Evolutionary conservation across 2,888 invertebrate genomes (phyloP), one percentile per base, ranked within the genome.

Genomic region (Glaucopsyche alexis): DNA sequence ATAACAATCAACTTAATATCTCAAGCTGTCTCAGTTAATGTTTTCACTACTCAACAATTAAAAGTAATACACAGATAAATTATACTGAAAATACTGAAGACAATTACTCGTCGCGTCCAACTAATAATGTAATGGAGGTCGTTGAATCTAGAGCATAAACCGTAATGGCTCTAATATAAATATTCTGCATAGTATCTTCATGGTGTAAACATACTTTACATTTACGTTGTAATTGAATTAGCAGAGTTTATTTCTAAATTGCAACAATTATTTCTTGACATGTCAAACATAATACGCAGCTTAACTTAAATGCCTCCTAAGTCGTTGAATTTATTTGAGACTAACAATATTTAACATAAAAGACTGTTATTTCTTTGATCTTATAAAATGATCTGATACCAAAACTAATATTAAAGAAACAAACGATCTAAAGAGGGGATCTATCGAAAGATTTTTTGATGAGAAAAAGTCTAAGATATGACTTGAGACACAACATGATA

Each of bases 131-230:
- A 49, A 49, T 49, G 19, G 47, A 47, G 69, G 69, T 29, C 69
- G 9, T 49, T 29, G 16, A 69, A 69, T 47, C 69, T 69, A 69
- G 69, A 69, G 69, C 49, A 29, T 16, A 19, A 69, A 49, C 29
- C 47, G 7, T 69, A 69, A 69, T 69, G 42, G 42, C 67, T 67
- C 16, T 67, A 47, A 49, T 69, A 69, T 45, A 69, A 49, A 69
- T 69, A 69, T 29, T 67, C 16, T 29, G 47, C 69, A 49, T 49
- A 47, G 45, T 14, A 47, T 45, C 40, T 60, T 60, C 60, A 60
- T 60, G 60, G 60, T 60, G 38, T 60, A 60, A 60, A 60, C 60
- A 60, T 60, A 13, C 9, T 60, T 60, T 11, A 60, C 4, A 38
- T 29, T 60, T 2, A 60, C 60, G 29, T 4, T 47, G 11, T 49